Evolutionary conservation across 1,140 invertebrate genomes (phyloP), one percentile per base, ranked within the genome.

Genomic region (Ceratina calcarata): DNA sequence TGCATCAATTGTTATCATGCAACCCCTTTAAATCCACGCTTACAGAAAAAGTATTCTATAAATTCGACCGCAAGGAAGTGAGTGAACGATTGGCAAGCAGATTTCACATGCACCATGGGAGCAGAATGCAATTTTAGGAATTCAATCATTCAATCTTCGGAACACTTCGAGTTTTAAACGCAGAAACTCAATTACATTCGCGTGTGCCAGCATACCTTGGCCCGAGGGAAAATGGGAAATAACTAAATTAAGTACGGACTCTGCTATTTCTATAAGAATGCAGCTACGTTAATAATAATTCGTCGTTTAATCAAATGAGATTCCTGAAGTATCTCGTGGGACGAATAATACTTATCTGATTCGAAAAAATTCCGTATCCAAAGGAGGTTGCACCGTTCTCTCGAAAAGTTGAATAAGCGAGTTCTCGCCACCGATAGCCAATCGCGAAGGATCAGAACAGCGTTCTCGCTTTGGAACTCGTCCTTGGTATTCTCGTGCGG

Each of bases 161-260:
- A 16, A 69, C 45, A 53, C 57, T 70, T n/a, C 49, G 64, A 18
- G 55, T 32, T 77, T 61, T 51, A 18, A 57, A 75, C 62, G 61
- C 10, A 0, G 20, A 2, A 69, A 77, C n/a, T 61, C 16, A 2
- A 70, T 77, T 77, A 77, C 15, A 15, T 57, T 15, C 15, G n/a
- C 12, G 12, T 20, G 20, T 13, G 3, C 12, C 8, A 22, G 6
- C 18, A 12, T 18, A 13, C 1, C 22, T 58, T 20, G 15, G 15
- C 18, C 20, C 22, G 0, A 1, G 27, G 0, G 22, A 60, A 60
- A 77, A 49, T 24, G 20, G 1, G 12, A 15, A 10, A 32, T 57
- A 45, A 67, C 7, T 10, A 3, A 18, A 49, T 77, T 69, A 77
- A 20, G 12, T 18, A 8, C 3, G 45, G 13, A 32, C 32, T 37